These are phyloP conservation scores for Conchocele bisecta DNA, from an alignment of 2,888 invertebrate genomes.

Conservation along the genomic window DNA sequence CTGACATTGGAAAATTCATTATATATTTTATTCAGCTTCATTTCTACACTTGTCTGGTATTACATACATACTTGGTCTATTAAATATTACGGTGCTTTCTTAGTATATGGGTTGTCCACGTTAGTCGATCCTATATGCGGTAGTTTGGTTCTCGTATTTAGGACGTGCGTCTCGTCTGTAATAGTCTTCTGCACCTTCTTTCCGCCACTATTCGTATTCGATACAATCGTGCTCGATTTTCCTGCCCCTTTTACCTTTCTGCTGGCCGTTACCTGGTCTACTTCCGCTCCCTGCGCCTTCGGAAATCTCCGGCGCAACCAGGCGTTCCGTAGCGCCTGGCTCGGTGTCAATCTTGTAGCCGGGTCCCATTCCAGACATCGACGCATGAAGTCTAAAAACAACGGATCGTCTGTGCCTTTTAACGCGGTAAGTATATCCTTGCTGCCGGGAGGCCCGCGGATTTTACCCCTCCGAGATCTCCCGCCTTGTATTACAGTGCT, in stretches of 20 bases:
- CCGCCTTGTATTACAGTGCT: conserved; percentile 92
- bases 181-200: conserved; percentile 75
- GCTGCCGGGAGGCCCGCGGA: conserved; percentile 96
- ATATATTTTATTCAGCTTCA: too few species aligned
- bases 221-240: conserved; percentile 62
- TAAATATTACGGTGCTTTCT: too few species aligned
- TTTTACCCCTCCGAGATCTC: conserved; percentile 94
- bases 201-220: conserved; percentile 75
- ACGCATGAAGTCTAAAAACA: conserved; percentile 98
- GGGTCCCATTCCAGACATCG: conserved; percentile 99
- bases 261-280: conserved; percentile 70
- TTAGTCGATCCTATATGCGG: conserved; percentile 81
- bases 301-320: conserved; percentile 82
- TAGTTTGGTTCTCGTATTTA: conserved; percentile 80
- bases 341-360: conserved; percentile 94
- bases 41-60: too few species aligned
- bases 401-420: conserved; percentile 90
- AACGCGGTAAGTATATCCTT: conserved; percentile 94
- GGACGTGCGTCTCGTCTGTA: conserved; percentile 74
- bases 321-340: conserved; percentile 89
- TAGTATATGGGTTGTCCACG: too few species aligned
- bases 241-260: conserved; percentile 62
- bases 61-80: too few species aligned
- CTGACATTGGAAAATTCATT: too few species aligned
- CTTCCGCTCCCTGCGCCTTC: conserved; percentile 75